Conservation (phyloP, 2,888 invertebrate genomes). For the Hymenopus coronatus region DNA sequence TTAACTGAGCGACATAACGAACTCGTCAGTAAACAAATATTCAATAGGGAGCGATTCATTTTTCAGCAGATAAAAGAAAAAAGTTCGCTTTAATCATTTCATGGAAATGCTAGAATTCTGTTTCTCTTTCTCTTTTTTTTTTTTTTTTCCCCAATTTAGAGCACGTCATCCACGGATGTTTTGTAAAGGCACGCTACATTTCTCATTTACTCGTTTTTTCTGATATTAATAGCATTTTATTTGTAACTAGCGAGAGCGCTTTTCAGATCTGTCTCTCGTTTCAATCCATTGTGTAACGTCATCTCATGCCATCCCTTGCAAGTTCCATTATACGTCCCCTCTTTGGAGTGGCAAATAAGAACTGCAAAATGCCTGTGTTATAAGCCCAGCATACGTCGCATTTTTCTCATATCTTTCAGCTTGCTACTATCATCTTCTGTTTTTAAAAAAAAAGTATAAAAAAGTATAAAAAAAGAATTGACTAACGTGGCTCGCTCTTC, state of each 20-base stretch:
- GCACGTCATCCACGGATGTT: not conserved
- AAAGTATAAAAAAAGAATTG: not conserved
- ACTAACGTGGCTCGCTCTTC: too few relatives aligned
- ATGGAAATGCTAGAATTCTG: not conserved
- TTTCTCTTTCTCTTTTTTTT: not conserved
- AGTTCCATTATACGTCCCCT: not conserved
- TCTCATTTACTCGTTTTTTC: not conserved
- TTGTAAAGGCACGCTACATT: not conserved
- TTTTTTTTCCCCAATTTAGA: not conserved
- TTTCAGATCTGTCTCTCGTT: not conserved
- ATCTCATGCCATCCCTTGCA: not conserved
- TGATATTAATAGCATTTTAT: not conserved
- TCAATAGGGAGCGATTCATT: not conserved
- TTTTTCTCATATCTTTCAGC: not conserved
- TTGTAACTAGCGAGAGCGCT: not conserved
- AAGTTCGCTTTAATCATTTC: not conserved
- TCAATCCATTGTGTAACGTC: not conserved
- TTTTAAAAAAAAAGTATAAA: too few relatives aligned
- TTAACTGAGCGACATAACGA: too few relatives aligned
- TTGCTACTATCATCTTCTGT: not conserved
- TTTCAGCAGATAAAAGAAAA: not conserved
- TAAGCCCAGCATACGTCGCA: not conserved
- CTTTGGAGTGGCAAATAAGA: not conserved
- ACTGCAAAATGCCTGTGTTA: not conserved
- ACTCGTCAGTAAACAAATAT: not conserved